Base-by-base conservation (phyloP, 2,113 vertebrate genomes). In the Piaya cayana region DNA sequence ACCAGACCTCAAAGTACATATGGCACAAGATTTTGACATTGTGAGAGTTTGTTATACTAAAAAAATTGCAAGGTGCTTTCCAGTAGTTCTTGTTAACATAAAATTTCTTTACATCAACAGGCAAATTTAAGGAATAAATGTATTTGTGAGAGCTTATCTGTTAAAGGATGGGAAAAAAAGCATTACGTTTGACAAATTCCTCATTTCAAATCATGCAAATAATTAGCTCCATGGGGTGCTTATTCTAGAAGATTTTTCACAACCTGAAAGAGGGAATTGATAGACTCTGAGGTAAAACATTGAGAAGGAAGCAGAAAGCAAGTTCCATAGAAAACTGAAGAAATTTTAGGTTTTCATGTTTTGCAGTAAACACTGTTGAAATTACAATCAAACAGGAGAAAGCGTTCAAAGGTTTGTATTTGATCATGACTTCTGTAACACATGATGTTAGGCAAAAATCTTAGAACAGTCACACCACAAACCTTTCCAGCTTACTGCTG, bases 131-230 rank as follows among this genome's bases (percentile, higher is more conserved):
- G 79, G 32, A 86, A 47, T 45, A 80, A 93, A 69, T 19, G 23
- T 91, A 50, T 91, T 90, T 95, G 82, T 70, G 67, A 87, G 87
- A 91, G n/a, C 32, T 91, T 79, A 50, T 45, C 63, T 80, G 21
- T 70, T 91, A 85, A 95, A 64, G 78, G 84, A 86, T 85, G 79
- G 59, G 75, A 37, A 69, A 88, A 88, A 84, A 91, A 91, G n/a
- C 18, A 84, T 79, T 95, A 77, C 6, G 3, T 92, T 82, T 90
- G 78, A 88, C 63, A 93, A 95, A 97, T 94, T 95, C 91, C 87
- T 91, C 71, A 74, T 90, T 94, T 90, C 78, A 90, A 97, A 92
- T 90, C 92, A 95, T 95, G 95, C 94, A 97, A 87, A 92, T 94
- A 97, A 94, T 96, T 93, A 70, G 53, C 87, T 94, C 87, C 52